Percentiles rank a stretch among this genome's conserved stretches.
These are phyloP conservation scores for Sitobion miscanthi DNA, from an alignment of 1,140 invertebrate genomes.

Conservation along the genomic window DNA sequence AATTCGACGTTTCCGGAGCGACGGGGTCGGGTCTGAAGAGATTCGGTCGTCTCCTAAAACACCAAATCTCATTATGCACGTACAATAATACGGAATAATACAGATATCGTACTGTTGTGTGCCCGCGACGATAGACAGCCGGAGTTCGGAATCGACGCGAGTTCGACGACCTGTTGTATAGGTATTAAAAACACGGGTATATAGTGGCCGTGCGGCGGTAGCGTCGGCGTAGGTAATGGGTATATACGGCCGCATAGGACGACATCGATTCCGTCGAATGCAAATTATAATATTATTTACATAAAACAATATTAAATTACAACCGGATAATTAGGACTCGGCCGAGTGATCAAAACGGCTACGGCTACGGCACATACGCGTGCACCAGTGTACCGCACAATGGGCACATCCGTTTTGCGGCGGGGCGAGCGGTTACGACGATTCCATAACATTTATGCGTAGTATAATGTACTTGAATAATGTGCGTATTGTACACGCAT, in stretches of 20 bases:
- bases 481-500: neutral
- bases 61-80: neutral
- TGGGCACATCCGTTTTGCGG: conserved; percentile 38
- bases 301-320: conserved; percentile 52
- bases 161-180: neutral
- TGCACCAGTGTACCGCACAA: neutral
- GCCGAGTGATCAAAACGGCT: conserved; percentile 40
- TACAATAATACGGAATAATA: neutral
- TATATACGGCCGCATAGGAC: neutral
- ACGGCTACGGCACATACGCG: neutral
- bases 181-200: neutral
- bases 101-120: too few relatives aligned
- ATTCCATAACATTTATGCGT: neutral
- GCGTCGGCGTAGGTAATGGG: neutral
- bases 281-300: conserved; percentile 28
- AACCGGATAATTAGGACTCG: conserved; percentile 52
- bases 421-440: neutral
- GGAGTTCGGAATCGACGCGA: neutral
- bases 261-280: conserved; percentile 41
- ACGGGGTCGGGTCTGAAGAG: neutral
- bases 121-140: neutral
- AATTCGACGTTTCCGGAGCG: neutral
- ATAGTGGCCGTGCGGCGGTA: neutral
- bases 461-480: neutral
- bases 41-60: neutral